Percentiles rank a stretch among this genome's conserved stretches.
phyloP scores from a whole-genome alignment of 2,888 invertebrate genomes.

The Bedellia somnulentella region DNA sequence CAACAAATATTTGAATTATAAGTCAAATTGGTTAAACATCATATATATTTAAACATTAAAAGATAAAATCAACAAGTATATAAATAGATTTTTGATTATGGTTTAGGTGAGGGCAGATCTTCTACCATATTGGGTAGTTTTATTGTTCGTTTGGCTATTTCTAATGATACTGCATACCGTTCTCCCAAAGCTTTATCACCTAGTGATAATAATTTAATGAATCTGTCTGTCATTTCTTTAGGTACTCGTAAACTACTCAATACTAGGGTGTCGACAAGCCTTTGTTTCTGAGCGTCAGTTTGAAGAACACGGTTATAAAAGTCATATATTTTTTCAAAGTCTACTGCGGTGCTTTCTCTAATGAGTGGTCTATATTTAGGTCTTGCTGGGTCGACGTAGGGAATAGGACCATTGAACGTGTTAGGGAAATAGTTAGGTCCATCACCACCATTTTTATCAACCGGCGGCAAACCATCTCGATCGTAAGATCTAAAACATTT shows the following conservation, averaged over 20 bases:
- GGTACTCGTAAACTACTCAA: background rate
- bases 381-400: background rate
- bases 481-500: too few relatives aligned
- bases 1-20: too few relatives aligned
- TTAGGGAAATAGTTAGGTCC: conserved; percentile 2
- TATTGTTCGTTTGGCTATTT: background rate
- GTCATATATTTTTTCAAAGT: background rate
- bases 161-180: background rate
- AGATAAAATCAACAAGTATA: too few relatives aligned
- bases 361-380: background rate
- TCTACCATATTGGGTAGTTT: background rate
- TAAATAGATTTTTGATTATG: too few relatives aligned
- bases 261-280: background rate
- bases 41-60: too few relatives aligned
- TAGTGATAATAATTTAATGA: background rate
- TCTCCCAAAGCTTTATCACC: background rate
- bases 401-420: conserved; percentile 1
- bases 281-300: background rate
- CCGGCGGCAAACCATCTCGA: conserved; percentile 3
- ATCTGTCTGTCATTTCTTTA: background rate
- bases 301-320: conserved; percentile 58
- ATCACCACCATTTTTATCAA: background rate
- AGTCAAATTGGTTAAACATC: too few relatives aligned
- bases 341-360: background rate
- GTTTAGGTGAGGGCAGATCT: background rate